These are phyloP conservation scores for Acanthopagrus latus DNA, from an alignment of 2,797 vertebrate genomes.

Conservation along the genomic window DNA sequence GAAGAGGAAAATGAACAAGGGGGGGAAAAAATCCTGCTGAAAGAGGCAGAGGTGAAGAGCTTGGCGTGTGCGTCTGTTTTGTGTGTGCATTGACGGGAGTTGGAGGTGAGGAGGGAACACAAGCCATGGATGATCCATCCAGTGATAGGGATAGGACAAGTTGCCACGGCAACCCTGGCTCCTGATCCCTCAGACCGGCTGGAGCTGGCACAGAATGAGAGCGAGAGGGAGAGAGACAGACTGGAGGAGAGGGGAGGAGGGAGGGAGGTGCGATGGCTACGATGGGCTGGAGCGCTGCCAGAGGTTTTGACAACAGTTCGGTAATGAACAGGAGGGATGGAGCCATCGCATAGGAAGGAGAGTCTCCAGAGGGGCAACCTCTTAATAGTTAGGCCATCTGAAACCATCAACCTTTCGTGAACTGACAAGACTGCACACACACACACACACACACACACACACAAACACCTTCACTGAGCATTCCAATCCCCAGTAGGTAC, in stretches of 20 bases:
- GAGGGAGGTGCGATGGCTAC: slow-evolving; percentile 25
- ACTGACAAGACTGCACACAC: slow-evolving; percentile 41
- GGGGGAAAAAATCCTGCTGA: background rate
- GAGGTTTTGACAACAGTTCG: slow-evolving; percentile 66
- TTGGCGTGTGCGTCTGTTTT: slow-evolving; percentile 16
- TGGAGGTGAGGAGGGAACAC: slow-evolving; percentile 23
- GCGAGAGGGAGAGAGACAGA: slow-evolving; percentile 36
- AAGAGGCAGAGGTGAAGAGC: slow-evolving; percentile 9
- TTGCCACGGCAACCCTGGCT: slow-evolving; percentile 81
- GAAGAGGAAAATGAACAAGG: background rate
- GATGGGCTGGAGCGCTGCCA: slow-evolving; percentile 61
- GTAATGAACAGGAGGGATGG: slow-evolving; percentile 67
- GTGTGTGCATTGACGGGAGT: slow-evolving; percentile 14
- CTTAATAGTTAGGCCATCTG: slow-evolving; percentile 50
- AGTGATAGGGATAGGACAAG: slow-evolving; percentile 66
- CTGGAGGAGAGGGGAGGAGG: slow-evolving; percentile 21
- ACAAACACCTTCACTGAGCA: slow-evolving; percentile 3
- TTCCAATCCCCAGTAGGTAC: background rate
- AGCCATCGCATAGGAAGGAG: slow-evolving; percentile 25
- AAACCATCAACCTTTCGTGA: slow-evolving; percentile 43
- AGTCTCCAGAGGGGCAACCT: slow-evolving; percentile 48
- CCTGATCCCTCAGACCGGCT: slow-evolving; percentile 73
- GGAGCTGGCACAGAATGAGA: slow-evolving; percentile 68
- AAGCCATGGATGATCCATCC: slow-evolving; percentile 67
- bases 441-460: slow-evolving; percentile 7